phyloP scores from a whole-genome alignment of 2,113 vertebrate species.

The Chiloscyllium plagiosum region DNA sequence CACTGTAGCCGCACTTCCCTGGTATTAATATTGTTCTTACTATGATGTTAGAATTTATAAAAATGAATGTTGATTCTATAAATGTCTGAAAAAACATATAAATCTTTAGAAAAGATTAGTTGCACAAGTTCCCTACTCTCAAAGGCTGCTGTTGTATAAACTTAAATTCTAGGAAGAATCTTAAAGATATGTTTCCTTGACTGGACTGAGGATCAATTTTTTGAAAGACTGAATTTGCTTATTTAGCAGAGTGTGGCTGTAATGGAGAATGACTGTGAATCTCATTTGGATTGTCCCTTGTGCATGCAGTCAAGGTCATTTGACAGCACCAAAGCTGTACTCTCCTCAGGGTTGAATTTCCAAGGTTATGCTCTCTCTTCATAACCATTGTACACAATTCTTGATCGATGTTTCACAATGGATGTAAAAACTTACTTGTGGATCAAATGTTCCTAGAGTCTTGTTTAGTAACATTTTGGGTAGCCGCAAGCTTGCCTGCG shows the following conservation, averaged over 20 bases:
- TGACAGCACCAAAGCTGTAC: not conserved
- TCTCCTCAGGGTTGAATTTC: not conserved
- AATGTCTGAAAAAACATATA: not conserved
- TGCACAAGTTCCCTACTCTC: not conserved
- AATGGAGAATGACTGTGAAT: not conserved
- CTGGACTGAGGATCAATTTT: not conserved
- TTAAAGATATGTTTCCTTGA: not conserved
- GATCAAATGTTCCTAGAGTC: not conserved
- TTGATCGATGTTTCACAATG: not conserved
- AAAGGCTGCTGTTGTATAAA: not conserved
- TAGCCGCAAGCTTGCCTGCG: not conserved
- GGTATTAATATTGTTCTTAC: not conserved
- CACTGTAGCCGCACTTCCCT: not conserved
- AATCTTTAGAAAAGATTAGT: not conserved
- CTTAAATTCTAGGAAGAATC: not conserved
- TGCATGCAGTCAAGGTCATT: not conserved
- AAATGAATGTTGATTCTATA: not conserved
- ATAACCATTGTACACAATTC: not conserved
- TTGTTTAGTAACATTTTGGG: not conserved
- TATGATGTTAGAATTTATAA: not conserved
- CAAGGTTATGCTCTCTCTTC: not conserved
- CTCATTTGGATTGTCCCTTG: not conserved
- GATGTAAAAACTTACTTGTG: not conserved
- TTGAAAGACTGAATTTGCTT: not conserved
- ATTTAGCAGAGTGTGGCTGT: not conserved